phyloP scores from a whole-genome alignment of 2,797 vertebrate genomes.

The Anolis apletophallus region DNA sequence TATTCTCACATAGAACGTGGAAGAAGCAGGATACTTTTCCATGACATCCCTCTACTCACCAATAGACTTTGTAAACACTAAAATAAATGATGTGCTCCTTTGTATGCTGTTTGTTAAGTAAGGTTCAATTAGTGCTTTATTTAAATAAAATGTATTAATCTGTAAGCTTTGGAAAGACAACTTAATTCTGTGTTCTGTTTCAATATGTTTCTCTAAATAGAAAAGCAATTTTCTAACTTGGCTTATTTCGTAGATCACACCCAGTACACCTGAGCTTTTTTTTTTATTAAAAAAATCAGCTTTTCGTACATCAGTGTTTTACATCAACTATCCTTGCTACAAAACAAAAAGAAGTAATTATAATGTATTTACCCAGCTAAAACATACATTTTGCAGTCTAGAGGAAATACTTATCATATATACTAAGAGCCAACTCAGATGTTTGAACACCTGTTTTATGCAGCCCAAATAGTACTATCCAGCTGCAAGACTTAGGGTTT shows the following conservation, averaged over 20 bases:
- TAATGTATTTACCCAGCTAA: not conserved
- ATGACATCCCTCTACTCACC: not conserved
- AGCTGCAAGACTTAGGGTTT: no score
- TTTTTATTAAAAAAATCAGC: not conserved
- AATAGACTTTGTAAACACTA: not conserved
- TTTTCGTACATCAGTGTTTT: not conserved
- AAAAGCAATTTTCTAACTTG: not conserved
- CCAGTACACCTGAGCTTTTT: rapidly evolving
- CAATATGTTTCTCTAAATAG: conserved; percentile 12
- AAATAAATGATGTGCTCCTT: not conserved
- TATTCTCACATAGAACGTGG: not conserved
- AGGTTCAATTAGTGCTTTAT: not conserved
- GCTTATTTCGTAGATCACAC: not conserved
- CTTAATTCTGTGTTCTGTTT: not conserved
- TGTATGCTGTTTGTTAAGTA: not conserved
- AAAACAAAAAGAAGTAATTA: not conserved
- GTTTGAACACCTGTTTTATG: not conserved
- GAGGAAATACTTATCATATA: not conserved
- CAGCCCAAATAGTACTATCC: no score
- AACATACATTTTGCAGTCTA: not conserved
- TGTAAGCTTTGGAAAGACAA: not conserved
- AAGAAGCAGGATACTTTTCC: not conserved
- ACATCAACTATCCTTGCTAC: not conserved
- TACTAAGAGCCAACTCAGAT: not conserved
- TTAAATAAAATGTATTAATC: not conserved